Evolutionary conservation across 2,113 vertebrate genomes (phyloP), one percentile per base, ranked within the genome.

Genomic region (Felis catus): DNA sequence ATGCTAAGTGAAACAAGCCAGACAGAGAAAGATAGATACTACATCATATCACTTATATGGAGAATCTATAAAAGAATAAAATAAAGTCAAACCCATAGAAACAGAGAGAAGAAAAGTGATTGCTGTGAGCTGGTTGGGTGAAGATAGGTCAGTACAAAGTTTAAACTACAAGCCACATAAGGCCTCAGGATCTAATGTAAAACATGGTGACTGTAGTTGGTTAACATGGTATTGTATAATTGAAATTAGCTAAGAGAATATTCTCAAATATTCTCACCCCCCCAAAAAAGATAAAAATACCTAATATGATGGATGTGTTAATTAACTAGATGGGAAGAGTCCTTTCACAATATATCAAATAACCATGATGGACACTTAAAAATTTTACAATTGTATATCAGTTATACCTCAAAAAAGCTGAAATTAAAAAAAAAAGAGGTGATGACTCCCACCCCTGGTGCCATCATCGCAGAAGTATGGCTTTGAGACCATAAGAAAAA

Each of bases 391-490:
- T 78, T 83, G 33, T 76, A 25, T 39, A 25, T 83, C 55, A 25
- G 9, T 29, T 74, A 39, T 18, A 21, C 4, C 13, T 55, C 29
- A 88, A 14, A 45, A 83, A 87, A 76, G 13, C 45, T 68, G 36
- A 76, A 66, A 53, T 68, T 41, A 16, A 61, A 93, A 48, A n/a
- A n/a, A 23, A 53, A 41, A 31, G 36, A 80, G 68, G 25, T 13
- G 33, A 33, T 8, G 2, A n/a, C 41, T 5, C 5, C 23, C 36
- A 1, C 19, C 36, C 27, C 36, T 33, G n/a, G 41, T 58, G 41
- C 16, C 66, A 4, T 19, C 4, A 0, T 31, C 31, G 6, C 9
- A 13, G 71, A 16, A 25, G 29, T 11, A 25, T 16, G 4, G 15
- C 66, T 66, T 58, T 70, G 39, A 45, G 33, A 15, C 31, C 48